A percentile compares a stretch with the other conserved stretches of the same genome.
Conservation (phyloP, 2,888 invertebrate genomes). For the Ophonus ardosiacus region DNA sequence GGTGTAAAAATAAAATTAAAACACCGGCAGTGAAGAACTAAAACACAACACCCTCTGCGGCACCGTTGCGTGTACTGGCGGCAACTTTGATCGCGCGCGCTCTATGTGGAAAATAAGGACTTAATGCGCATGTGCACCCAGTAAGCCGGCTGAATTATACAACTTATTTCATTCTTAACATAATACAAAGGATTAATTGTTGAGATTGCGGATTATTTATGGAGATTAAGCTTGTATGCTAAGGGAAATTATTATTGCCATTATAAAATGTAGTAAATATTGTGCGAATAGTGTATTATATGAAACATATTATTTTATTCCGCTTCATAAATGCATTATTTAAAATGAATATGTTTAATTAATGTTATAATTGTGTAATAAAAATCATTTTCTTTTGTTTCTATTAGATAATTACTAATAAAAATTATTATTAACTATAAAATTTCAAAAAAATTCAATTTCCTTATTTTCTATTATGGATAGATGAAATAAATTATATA, state of each 20-base stretch:
- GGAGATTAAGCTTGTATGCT: not conserved
- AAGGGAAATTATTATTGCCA: not conserved
- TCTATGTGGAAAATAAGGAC: slow-evolving; percentile 42
- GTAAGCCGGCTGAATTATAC: not conserved
- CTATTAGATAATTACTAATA: too few species aligned
- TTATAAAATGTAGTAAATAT: too few species aligned
- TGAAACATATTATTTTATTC: too few species aligned
- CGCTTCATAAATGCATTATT: not conserved
- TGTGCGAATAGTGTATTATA: too few species aligned
- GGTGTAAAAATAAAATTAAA: slow-evolving; percentile 39
- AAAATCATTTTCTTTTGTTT: not conserved
- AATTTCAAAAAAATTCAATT: too few species aligned
- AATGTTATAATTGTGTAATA: not conserved
- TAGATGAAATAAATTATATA: too few species aligned
- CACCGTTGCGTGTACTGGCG: slow-evolving; percentile 45
- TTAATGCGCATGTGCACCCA: slow-evolving; percentile 36
- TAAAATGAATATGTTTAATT: not conserved
- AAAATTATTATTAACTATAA: too few species aligned
- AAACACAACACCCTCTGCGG: slow-evolving; percentile 23
- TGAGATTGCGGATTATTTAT: not conserved
- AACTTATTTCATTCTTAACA: slow-evolving; percentile 8
- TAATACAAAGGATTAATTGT: not conserved
- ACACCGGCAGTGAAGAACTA: slow-evolving; percentile 27
- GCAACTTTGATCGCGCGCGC: slow-evolving; percentile 49
- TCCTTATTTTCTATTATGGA: too few species aligned